Evolutionary conservation across 2,888 invertebrate genomes (phyloP), one percentile per base, ranked within the genome.

Genomic region (Aphidoletes aphidimyza): DNA sequence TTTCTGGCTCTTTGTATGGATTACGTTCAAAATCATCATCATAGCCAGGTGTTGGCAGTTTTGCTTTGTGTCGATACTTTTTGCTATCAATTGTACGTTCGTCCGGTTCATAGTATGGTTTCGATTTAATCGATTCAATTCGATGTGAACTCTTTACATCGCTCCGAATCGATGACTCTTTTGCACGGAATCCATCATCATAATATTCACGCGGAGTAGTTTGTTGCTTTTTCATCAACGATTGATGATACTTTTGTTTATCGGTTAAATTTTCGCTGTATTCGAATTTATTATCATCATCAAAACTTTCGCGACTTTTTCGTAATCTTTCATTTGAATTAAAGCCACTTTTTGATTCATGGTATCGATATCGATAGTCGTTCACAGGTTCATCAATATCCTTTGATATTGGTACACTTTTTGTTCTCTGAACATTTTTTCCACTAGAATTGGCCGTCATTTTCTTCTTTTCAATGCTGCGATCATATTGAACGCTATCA

Each of bases 1-100:
- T 90, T 86, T 90, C 89, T 0, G 89, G 89, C 86, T 90, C 90
- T 26, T 89, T 88, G 85, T 90, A 90, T 1, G 90, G 90, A 88
- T 90, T 90, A 11, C 90, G 88, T 83, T 89, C 49, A 9, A 49
- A 47, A 26, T 59, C 39, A 42, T 84, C 84, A 42, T 84, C 34
- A 30, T 69, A 84, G 39, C 26, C 26, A 14, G 42, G 83, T n/a
- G 84, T n/a, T n/a, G 49, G 47, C 36, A 36, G 3, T 37, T 84
- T 84, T 0, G 14, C 22, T 69, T 84, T 84, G 17, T 54, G 14
- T 6, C 84, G 84, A 84, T 84, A 69, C 11, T 59, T 59, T 69
- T 47, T 69, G n/a, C 42, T 49, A 30, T 84, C 84, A 59, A 59
- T 59, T 22, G 84, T 84, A 14, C 49, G 37, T 39, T 84, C 84